Conservation (phyloP, 2,888 invertebrate species). For the Elmis aenea region DNA sequence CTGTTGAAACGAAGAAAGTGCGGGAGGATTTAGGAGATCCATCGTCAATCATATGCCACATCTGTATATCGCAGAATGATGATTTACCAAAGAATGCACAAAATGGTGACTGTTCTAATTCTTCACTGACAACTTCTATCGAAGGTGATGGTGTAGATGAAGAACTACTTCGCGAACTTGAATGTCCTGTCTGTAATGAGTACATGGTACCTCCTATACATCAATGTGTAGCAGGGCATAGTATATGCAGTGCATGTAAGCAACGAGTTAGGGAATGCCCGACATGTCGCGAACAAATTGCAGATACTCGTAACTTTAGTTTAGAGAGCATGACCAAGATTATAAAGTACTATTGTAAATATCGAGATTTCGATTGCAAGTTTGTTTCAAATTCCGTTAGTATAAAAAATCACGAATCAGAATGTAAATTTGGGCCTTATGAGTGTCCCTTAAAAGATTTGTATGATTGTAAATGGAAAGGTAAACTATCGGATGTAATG, state of each 20-base stretch:
- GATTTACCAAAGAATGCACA: constrained; percentile 3
- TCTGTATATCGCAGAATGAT: constrained; percentile 13
- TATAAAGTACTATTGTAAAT: constrained; percentile 37
- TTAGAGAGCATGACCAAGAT: constrained; percentile 34
- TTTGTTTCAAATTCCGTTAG: constrained; percentile 19
- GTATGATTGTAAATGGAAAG: constrained; percentile 22
- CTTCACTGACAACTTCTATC: background rate
- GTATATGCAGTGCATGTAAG: constrained; percentile 36
- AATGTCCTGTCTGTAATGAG: constrained; percentile 40
- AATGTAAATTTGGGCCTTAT: constrained; percentile 23
- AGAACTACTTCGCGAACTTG: constrained; percentile 25
- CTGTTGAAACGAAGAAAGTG: constrained; percentile 13
- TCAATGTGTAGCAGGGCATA: constrained; percentile 38
- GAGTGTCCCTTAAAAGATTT: constrained; percentile 23
- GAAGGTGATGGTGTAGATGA: constrained; percentile 6
- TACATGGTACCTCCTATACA: constrained; percentile 40
- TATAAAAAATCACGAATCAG: constrained; percentile 20
- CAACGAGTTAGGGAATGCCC: constrained; percentile 31
- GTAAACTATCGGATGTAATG: constrained; percentile 17
- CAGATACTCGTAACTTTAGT: constrained; percentile 35
- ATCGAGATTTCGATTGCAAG: constrained; percentile 29
- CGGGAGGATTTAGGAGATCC: constrained; percentile 14
- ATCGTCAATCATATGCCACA: constrained; percentile 14
- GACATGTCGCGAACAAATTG: constrained; percentile 28
- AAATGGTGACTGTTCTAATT: background rate